Percentiles rank a stretch among this genome's conserved stretches.
Evolutionary conservation across 1,140 invertebrate genomes (phyloP).

Genomic region (Brachionus koreanus): DNA sequence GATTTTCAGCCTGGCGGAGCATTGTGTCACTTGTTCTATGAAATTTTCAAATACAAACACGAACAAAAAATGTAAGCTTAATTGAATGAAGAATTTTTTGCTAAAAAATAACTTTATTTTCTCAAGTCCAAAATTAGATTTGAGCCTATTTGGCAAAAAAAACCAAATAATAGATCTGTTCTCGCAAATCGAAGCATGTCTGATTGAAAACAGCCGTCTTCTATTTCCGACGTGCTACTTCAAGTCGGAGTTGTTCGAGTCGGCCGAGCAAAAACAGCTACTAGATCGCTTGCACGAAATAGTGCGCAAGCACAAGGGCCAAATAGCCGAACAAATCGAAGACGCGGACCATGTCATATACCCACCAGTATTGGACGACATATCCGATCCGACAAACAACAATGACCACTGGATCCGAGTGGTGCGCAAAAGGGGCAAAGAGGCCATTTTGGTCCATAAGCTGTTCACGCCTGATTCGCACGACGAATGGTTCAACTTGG

Average conservation of each 20-base stretch:
- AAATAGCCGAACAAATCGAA: slow-evolving; percentile 2
- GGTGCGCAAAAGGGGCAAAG: slow-evolving; percentile 23
- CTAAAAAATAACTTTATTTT: background rate
- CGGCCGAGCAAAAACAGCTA: background rate
- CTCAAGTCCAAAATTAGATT: slow-evolving; percentile 30
- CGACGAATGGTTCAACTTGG: slow-evolving; percentile 41
- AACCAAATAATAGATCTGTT: slow-evolving; percentile 37
- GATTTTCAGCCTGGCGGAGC: slow-evolving; percentile 38
- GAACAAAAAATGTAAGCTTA: slow-evolving; percentile 41
- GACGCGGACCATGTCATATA: slow-evolving; percentile 43
- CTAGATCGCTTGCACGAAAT: background rate
- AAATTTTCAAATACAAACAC: slow-evolving; percentile 24
- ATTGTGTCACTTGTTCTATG: slow-evolving; percentile 24
- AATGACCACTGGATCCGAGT: slow-evolving; percentile 33
- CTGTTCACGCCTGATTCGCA: slow-evolving; percentile 31
- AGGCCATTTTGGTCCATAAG: slow-evolving; percentile 1
- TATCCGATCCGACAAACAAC: background rate
- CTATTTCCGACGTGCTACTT: slow-evolving; percentile 42
- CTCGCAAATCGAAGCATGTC: background rate
- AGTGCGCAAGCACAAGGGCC: slow-evolving; percentile 26
- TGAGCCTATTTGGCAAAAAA: slow-evolving; percentile 22
- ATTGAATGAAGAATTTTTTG: background rate
- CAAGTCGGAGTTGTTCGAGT: slow-evolving; percentile 1
- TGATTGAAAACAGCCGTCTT: slow-evolving; percentile 35
- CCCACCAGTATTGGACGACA: slow-evolving; percentile 2